Conservation (phyloP, 2,888 invertebrate species). For the Lasioglossum calceatum region DNA sequence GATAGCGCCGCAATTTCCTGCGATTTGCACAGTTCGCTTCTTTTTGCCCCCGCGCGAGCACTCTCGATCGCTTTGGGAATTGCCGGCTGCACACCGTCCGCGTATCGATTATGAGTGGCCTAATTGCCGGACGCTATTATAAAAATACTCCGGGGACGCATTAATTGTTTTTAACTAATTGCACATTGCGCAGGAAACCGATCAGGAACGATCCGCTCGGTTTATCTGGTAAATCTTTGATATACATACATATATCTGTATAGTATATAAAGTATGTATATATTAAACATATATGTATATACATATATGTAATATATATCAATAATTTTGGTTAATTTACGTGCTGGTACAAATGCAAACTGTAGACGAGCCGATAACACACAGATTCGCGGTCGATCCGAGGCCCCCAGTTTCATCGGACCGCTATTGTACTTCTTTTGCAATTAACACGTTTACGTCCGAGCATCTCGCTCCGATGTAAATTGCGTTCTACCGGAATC, state of each 20-base stretch:
- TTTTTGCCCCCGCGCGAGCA: not conserved
- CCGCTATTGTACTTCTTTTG: not conserved
- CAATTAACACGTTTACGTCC: constrained; percentile 27
- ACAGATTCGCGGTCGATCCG: constrained; percentile 1
- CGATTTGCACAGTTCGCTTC: constrained; percentile 11
- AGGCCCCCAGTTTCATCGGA: not conserved
- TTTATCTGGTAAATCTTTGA: not conserved
- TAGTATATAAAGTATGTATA: not conserved
- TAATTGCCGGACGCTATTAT: constrained; percentile 36
- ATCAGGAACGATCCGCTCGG: not conserved
- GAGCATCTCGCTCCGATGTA: constrained; percentile 22
- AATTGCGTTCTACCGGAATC: not conserved
- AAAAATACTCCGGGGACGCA: constrained; percentile 56
- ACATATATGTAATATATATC: constrained; percentile 5
- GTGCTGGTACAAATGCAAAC: not conserved
- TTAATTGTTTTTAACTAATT: constrained; percentile 62
- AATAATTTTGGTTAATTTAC: constrained; percentile 47
- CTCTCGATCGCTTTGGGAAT: constrained; percentile 40
- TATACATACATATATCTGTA: not conserved
- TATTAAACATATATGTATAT: no score
- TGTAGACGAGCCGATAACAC: constrained; percentile 16
- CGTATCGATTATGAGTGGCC: constrained; percentile 39
- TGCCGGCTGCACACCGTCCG: constrained; percentile 6
- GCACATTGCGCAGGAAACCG: constrained; percentile 18
- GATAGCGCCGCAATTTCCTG: not conserved